Base-by-base conservation (phyloP, 2,797 vertebrate species). In the Hybognathus amarus region DNA sequence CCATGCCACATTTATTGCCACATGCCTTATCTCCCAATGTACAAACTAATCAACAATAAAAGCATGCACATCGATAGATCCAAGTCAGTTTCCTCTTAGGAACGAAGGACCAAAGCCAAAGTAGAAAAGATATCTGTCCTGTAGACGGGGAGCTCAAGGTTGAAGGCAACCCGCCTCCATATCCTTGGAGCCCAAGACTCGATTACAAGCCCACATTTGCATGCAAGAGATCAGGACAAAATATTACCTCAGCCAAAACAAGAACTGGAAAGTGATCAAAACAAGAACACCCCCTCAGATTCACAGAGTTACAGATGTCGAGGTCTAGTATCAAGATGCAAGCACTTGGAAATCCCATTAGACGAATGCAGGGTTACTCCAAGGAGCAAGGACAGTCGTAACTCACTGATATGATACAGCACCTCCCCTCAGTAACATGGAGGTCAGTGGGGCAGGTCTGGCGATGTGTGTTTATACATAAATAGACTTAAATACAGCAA, bases 291-390 rank as follows among this genome's bases (percentile, higher is more conserved):
- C 18, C 52, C 24, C n/a, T 63, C 71, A 47, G 42, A 50, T 27
- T 52, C 18, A 66, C 47, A 47, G 33, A 77, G 40, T 56, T 69
- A n/a, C 59, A 38, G 77, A 79, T 75, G 80, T 36, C 24, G 63
- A 47, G 10, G 11, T 61, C 40, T 47, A 52, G 77, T 85, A 87
- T 85, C 77, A 63, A 87, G 87, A 89, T 79, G 15, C 61, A 77
- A 88, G 87, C 83, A 71, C 70, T 85, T 78, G 47, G 82, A 87
- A 88, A 90, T 89, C 86, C 86, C 86, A 85, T 87, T 88, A 86
- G 83, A 85, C 27, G 40, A 78, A 67, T 66, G 71, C 47, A 67
- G 47, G 83, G 45, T 75, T 80, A 84, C 75, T 54, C 74, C 56
- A 20, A 50, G 5, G n/a, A 79, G 27, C 80, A 81, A 85, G 80